phyloP scores from a whole-genome alignment of 2,888 invertebrate species.

The Cabera pusaria region DNA sequence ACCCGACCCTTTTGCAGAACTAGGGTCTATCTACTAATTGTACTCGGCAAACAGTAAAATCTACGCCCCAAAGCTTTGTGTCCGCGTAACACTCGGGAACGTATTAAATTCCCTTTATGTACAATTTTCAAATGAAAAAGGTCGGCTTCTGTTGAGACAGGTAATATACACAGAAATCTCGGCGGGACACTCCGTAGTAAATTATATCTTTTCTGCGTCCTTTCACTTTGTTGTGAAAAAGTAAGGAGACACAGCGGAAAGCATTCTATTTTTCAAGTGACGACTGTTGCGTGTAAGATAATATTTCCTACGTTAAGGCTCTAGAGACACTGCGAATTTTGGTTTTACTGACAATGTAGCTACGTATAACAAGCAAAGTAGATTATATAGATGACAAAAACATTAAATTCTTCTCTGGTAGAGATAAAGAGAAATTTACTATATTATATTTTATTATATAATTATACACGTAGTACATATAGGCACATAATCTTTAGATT shows the following conservation, averaged over 20 bases:
- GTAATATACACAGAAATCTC: constrained; percentile 40
- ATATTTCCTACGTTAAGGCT: too few relatives aligned
- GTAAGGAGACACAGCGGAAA: constrained; percentile 17
- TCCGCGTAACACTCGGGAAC: constrained; percentile 6
- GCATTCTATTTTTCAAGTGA: constrained; percentile 5
- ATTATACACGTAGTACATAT: too few relatives aligned
- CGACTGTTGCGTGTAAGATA: neutral
- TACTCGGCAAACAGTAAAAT: constrained; percentile 9
- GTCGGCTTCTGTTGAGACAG: constrained; percentile 31
- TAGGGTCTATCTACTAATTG: constrained; percentile 9
- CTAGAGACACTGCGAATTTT: too few relatives aligned
- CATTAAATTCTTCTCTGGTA: too few relatives aligned
- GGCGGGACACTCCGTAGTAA: constrained; percentile 44
- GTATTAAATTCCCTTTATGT: constrained; percentile 26
- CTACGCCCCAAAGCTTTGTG: constrained; percentile 2
- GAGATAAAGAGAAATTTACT: too few relatives aligned
- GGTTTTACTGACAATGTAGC: too few relatives aligned
- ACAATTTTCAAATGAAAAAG: constrained; percentile 28
- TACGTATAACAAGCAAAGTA: too few relatives aligned
- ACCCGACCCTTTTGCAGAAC: constrained; percentile 3
- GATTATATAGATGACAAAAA: too few relatives aligned
- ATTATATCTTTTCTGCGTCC: constrained; percentile 46
- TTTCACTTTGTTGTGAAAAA: constrained; percentile 46
- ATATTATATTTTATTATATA: too few relatives aligned
- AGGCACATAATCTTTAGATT: too few relatives aligned